Conservation (phyloP, 2,113 vertebrate genomes). For the Morone saxatilis region DNA sequence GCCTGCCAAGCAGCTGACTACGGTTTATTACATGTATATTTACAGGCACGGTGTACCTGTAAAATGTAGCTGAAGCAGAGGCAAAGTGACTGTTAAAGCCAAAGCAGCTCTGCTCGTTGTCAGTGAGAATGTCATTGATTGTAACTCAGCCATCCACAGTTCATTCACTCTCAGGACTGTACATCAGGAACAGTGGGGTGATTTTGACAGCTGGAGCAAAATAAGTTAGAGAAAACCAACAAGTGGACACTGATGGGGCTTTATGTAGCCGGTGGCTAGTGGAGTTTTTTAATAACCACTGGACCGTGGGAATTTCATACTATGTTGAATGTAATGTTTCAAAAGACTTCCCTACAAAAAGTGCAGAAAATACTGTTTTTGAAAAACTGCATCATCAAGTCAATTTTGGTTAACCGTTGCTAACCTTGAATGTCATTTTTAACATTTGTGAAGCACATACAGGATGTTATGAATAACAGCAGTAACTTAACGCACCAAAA, state of each 20-base stretch:
- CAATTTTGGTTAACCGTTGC: too few species aligned
- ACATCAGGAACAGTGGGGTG: neutral
- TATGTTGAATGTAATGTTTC: neutral
- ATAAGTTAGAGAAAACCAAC: constrained; percentile 14
- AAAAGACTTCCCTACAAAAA: neutral
- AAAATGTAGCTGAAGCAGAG: constrained; percentile 23
- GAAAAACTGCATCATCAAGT: neutral
- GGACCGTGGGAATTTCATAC: neutral
- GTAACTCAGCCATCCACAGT: constrained; percentile 12
- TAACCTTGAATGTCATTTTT: too few species aligned
- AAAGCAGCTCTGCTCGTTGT: constrained; percentile 11
- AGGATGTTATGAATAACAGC: neutral
- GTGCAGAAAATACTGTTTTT: neutral
- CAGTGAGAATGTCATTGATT: constrained; percentile 24
- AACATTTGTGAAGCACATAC: neutral
- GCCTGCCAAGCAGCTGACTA: constrained; percentile 62
- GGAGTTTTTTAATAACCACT: neutral
- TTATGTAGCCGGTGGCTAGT: neutral
- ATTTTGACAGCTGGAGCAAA: constrained; percentile 4
- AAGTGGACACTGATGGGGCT: neutral
- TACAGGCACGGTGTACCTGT: constrained; percentile 30
- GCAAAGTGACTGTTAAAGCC: constrained; percentile 18
- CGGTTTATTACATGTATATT: constrained; percentile 48
- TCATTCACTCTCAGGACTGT: constrained; percentile 11
- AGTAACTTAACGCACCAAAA: neutral